Base-by-base conservation (phyloP, 2,888 invertebrate genomes). In the Drosophila mimetica region DNA sequence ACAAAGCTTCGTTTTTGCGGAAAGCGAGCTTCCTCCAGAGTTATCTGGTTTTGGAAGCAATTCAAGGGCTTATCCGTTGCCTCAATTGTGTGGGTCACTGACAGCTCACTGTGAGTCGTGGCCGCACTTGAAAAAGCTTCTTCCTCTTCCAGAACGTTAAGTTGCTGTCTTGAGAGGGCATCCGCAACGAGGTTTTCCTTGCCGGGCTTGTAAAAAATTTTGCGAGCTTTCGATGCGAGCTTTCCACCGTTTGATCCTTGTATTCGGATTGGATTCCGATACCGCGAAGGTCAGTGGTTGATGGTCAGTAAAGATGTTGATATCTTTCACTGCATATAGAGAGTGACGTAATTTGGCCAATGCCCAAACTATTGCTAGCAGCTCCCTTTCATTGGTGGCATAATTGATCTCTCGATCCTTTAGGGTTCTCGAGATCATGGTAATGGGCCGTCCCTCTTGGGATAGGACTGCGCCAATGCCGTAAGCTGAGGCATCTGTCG, bases 1-100 rank as follows among this genome's bases (percentile, higher is more conserved):
- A 46, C 20, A 13, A 60, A 57, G n/a, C 11, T 57, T n/a, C n/a
- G n/a, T n/a, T n/a, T n/a, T n/a, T n/a, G 20, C 14, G 57, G 30
- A n/a, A 18, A 48, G 14, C 48, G 20, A 11, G 47, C 28, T 11
- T 53, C 32, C 20, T 53, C 34, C 14, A 42, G 42, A 20, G n/a
- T 32, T 42, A 53, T 34, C 22, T 57, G 48, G 28, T 48, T 48
- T 8, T 39, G 32, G 4, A 57, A 57, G 22, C 57, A 48, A 11
- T 58, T 58, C 13, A 58, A 4, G 0, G 48, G 32, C 28, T 32
- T 57, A 1, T 58, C 16, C 5, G 30, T 48, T 1, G 41, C 32
- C n/a, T 58, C 32, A 1, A 41, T 37, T 8, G 46, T 28, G 22
- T 47, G 28, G 28, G 28, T 28, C 28, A 28, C 9, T 8, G 28